Percentiles rank a stretch among this genome's conserved stretches.
phyloP scores from a whole-genome alignment of 2,113 vertebrate species.

The Chaetura pelagica region DNA sequence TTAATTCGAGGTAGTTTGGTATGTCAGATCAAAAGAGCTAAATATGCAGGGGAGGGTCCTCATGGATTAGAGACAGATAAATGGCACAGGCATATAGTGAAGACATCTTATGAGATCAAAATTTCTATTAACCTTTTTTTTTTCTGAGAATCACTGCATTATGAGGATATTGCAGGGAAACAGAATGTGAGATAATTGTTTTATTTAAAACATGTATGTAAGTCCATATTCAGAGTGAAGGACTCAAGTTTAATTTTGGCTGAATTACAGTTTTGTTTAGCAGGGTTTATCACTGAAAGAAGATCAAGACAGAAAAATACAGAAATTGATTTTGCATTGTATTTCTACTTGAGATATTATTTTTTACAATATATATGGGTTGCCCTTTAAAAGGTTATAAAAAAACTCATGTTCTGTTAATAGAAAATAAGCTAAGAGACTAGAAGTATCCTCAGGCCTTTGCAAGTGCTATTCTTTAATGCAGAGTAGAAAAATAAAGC shows the following conservation, averaged over 20 bases:
- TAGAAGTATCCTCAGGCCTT: not conserved
- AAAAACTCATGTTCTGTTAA: conserved; percentile 4
- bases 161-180: not conserved
- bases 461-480: not conserved
- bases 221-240: not conserved
- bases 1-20: conserved; percentile 32
- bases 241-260: not conserved
- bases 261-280: not conserved
- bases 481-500: not conserved
- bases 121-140: not conserved
- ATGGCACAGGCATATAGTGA: not conserved
- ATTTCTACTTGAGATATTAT: conserved; percentile 13
- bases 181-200: not conserved
- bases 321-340: conserved; percentile 25
- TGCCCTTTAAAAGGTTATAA: conserved; percentile 35
- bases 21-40: not conserved
- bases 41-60: not conserved
- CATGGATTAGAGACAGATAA: conserved; percentile 1
- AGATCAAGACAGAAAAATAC: not conserved
- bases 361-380: not conserved
- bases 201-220: rapidly evolving
- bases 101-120: not conserved
- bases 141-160: not conserved
- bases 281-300: not conserved
- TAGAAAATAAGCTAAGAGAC: not conserved